Evolutionary conservation across 1,140 invertebrate species (phyloP).

Genomic region (Drosophila watanabei): DNA sequence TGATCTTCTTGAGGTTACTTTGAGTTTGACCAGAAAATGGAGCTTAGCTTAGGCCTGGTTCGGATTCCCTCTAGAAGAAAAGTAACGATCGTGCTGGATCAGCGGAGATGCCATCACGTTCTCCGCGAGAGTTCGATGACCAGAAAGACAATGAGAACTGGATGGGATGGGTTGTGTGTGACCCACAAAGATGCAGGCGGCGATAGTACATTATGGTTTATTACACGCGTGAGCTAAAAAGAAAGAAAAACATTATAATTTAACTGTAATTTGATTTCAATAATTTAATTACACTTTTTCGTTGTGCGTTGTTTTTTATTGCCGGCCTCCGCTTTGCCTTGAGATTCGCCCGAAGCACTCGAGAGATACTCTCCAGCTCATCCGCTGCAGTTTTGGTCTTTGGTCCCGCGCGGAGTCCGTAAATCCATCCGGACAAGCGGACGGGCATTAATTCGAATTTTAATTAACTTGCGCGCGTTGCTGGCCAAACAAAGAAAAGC

Average conservation of each 20-base stretch:
- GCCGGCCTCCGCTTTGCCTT: conserved; percentile 6
- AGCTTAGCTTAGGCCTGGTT: not conserved
- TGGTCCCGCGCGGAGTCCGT: conserved; percentile 13
- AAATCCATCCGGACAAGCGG: conserved; percentile 19
- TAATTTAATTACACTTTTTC: conserved; percentile 79
- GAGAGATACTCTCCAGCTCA: conserved; percentile 37
- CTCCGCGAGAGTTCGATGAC: conserved; percentile 36
- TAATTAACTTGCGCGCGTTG: conserved; percentile 62
- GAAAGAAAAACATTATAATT: conserved; percentile 51
- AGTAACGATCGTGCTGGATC: conserved; percentile 27
- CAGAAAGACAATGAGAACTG: conserved; percentile 34
- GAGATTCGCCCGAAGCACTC: conserved; percentile 17
- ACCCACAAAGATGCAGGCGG: conserved; percentile 47
- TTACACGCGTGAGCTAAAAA: conserved; percentile 1
- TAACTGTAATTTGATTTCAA: conserved; percentile 84
- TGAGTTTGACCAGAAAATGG: not conserved
- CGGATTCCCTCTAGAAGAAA: conserved; percentile 18
- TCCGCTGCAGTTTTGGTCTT: conserved; percentile 18
- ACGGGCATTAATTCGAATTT: conserved; percentile 74
- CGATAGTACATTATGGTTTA: conserved; percentile 24
- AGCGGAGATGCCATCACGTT: conserved; percentile 37
- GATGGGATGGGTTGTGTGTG: conserved; percentile 1
- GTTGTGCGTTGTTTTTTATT: conserved; percentile 28
- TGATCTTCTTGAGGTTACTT: not conserved
- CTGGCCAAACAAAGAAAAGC: conserved; percentile 41